Percentiles rank a stretch among this genome's conserved stretches.
Conservation (phyloP, 2,113 vertebrate genomes). For the Toxotes chatareus region DNA sequence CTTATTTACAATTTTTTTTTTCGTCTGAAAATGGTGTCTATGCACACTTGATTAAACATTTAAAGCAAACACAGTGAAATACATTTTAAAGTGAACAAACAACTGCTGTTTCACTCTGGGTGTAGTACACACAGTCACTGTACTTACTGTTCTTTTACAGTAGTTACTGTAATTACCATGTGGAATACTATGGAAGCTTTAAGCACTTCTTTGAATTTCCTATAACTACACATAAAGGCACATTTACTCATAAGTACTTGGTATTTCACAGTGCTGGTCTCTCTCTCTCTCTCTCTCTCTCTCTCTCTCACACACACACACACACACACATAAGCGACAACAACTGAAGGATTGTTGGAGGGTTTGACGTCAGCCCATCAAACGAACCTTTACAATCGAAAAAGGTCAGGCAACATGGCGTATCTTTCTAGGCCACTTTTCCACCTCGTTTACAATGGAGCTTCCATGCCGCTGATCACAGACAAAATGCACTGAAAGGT, state of each 20-base stretch:
- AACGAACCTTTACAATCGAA: not conserved
- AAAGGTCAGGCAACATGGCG: conserved; percentile 20
- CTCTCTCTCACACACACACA: not conserved
- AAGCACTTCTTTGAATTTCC: not conserved
- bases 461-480: conserved; percentile 5
- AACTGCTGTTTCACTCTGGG: not conserved
- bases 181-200: not conserved
- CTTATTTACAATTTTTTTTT: not conserved
- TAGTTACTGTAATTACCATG: not conserved
- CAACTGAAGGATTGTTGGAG: not conserved
- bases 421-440: conserved; percentile 15
- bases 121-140: not conserved
- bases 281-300: not conserved
- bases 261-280: not conserved
- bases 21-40: not conserved
- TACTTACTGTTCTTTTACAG: not conserved
- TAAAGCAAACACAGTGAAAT: not conserved
- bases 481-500: not conserved
- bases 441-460: not conserved
- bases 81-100: not conserved
- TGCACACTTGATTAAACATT: not conserved
- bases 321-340: not conserved
- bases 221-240: not conserved
- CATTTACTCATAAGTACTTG: not conserved
- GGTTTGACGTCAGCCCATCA: conserved; percentile 30